A percentile compares a stretch with the other conserved stretches of the same genome.
Evolutionary conservation across 2,797 vertebrate species (phyloP).

Genomic region (Acestrorhynchus altus): DNA sequence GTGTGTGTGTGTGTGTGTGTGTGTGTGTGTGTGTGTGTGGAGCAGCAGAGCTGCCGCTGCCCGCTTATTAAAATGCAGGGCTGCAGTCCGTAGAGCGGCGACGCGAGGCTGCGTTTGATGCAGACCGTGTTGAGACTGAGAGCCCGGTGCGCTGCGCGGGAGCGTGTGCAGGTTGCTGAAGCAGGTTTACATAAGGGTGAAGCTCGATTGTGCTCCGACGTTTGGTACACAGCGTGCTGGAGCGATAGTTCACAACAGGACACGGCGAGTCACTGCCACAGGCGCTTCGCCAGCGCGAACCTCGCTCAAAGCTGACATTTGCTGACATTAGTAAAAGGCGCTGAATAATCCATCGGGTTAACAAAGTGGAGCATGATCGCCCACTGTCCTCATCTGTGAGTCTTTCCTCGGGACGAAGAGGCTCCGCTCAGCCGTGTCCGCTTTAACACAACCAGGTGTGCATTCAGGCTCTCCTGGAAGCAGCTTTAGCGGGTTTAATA

Average conservation of each 20-base stretch:
- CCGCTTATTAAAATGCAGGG: too few species aligned
- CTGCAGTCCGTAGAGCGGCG: too few species aligned
- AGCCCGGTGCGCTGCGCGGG: too few species aligned
- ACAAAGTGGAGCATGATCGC: background rate
- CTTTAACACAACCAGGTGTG: too few species aligned
- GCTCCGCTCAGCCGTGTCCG: too few species aligned
- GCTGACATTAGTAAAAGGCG: background rate
- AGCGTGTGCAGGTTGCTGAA: background rate
- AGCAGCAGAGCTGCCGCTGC: too few species aligned
- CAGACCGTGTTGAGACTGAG: too few species aligned
- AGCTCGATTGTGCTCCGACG: background rate
- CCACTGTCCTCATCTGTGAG: too few species aligned
- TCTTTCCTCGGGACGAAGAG: too few species aligned
- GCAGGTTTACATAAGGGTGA: background rate
- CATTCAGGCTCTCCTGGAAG: background rate
- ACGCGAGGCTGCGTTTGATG: too few species aligned
- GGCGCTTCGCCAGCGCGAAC: constrained; percentile 52
- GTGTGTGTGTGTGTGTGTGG: too few species aligned
- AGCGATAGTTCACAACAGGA: constrained; percentile 41
- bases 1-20: too few species aligned
- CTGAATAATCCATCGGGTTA: background rate
- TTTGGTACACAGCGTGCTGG: constrained; percentile 63
- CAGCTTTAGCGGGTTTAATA: background rate
- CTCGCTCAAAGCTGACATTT: background rate
- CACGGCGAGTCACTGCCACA: constrained; percentile 67